Percentiles rank a stretch among this genome's conserved stretches.
These are phyloP conservation scores for Pristionchus pacificus DNA, from an alignment of 1,140 invertebrate species.

Conservation along the genomic window DNA sequence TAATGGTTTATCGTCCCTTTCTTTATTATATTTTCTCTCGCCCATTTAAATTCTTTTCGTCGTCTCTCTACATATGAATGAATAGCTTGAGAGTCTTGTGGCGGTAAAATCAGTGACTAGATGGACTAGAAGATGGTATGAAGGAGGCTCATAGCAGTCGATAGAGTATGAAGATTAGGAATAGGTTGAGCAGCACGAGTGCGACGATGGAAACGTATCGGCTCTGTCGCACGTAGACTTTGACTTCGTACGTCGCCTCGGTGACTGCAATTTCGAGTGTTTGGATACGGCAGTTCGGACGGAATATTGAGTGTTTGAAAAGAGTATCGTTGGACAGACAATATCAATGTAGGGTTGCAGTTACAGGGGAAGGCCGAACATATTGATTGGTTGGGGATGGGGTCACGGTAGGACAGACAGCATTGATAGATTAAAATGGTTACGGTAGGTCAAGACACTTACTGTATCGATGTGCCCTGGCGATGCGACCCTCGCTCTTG, in stretches of 20 bases:
- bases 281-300: too few species aligned
- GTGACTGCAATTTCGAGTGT: not conserved
- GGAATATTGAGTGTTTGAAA: slow-evolving; percentile 5
- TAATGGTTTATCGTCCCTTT: not conserved
- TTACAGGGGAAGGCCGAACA: not conserved
- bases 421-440: not conserved
- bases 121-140: not conserved
- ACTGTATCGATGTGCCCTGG: slow-evolving; percentile 24
- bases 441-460: slow-evolving; percentile 1
- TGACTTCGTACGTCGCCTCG: not conserved
- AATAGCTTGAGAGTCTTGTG: not conserved
- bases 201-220: not conserved
- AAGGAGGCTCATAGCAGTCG: not conserved
- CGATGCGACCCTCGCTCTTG: slow-evolving; percentile 13
- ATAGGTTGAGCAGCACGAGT: not conserved
- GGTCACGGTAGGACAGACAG: not conserved
- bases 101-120: not conserved
- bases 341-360: not conserved
- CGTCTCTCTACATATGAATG: not conserved
- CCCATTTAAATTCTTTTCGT: not conserved
- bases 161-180: not conserved
- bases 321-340: not conserved
- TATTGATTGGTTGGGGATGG: not conserved
- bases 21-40: not conserved
- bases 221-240: not conserved